Percentiles rank a stretch among this genome's conserved stretches.
These are phyloP conservation scores for Vireo altiloquus DNA, from an alignment of 2,113 vertebrate species.

Conservation along the genomic window DNA sequence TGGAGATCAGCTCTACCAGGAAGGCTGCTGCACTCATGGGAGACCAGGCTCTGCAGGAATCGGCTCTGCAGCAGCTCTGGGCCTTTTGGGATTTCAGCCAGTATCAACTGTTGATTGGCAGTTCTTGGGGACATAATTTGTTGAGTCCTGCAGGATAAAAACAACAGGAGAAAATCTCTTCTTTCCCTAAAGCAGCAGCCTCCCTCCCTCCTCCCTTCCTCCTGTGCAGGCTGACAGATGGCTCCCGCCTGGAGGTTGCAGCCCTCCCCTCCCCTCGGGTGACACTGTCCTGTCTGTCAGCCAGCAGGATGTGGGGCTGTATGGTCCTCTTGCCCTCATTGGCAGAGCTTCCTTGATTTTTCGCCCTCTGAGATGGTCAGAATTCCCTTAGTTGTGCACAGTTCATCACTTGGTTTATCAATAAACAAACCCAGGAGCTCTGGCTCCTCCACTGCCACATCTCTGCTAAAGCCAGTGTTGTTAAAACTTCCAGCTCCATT, in stretches of 20 bases:
- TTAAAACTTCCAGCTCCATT: not conserved
- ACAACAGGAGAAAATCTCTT: conserved; percentile 16
- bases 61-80: not conserved
- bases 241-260: not conserved
- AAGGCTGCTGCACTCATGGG: not conserved
- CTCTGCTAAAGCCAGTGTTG: not conserved
- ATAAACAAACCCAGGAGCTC: not conserved
- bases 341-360: not conserved
- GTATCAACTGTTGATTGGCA: conserved; percentile 36
- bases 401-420: not conserved
- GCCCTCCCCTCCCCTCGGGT: not conserved
- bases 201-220: not conserved
- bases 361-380: not conserved
- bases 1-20: not conserved
- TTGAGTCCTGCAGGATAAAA: conserved; percentile 30
- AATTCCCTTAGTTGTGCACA: not conserved
- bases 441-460: not conserved
- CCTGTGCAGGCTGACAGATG: conserved; percentile 21
- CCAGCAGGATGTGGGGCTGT: not conserved
- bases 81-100: conserved; percentile 6
- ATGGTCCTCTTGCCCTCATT: not conserved
- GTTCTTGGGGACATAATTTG: conserved; percentile 24
- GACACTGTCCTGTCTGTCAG: not conserved
- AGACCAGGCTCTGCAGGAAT: conserved; percentile 10
- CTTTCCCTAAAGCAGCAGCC: not conserved